Base-by-base conservation (phyloP, 2,888 invertebrate genomes). In the Oscheius sp. region DNA sequence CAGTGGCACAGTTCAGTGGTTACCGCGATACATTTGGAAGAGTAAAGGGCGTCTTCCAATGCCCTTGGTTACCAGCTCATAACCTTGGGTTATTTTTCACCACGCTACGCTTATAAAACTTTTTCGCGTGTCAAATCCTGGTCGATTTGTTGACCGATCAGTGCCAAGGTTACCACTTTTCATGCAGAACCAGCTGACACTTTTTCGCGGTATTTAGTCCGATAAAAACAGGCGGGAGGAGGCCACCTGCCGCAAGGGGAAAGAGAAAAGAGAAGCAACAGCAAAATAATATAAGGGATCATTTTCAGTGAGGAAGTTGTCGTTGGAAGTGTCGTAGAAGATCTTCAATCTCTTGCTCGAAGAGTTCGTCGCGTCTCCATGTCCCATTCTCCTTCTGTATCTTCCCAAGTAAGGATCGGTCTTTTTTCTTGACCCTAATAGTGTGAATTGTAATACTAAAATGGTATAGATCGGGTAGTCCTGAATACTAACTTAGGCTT, bases 291-390 rank as follows among this genome's bases (percentile, higher is more conserved):
- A 49, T 5, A 49, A 49, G 13, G n/a, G 21, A 0, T 21, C n/a
- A 0, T 7, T 68, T 56, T 58, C 43, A 69, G 69, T 55, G 69
- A 58, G 18, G 56, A 69, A 43, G 35, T 58, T 18, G 75, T 86
- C 12, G 87, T 86, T 18, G 86, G 83, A 23, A 76, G 80, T 25
- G 86, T 87, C 9, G 80, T 87, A 27, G 83, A 80, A 29, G 84
- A 87, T 53, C 76, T 87, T n/a, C 85, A 87, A 74, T 77, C 79
- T 35, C 73, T 87, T 66, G 84, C 86, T 9, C 76, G 77, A 25
- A 69, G 84, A 52, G 82, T 84, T 56, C 76, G 83, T 13, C 76
- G 83, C 27, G 84, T 84, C 12, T 83, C 83, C 9, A 75, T 84
- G 6, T 82, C 82, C 13, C 72, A 72, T 55, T 66, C 66, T 23